A percentile compares a stretch with the other conserved stretches of the same genome.
Conservation (phyloP, 2,113 vertebrate genomes). For the Pampusana beccarii region DNA sequence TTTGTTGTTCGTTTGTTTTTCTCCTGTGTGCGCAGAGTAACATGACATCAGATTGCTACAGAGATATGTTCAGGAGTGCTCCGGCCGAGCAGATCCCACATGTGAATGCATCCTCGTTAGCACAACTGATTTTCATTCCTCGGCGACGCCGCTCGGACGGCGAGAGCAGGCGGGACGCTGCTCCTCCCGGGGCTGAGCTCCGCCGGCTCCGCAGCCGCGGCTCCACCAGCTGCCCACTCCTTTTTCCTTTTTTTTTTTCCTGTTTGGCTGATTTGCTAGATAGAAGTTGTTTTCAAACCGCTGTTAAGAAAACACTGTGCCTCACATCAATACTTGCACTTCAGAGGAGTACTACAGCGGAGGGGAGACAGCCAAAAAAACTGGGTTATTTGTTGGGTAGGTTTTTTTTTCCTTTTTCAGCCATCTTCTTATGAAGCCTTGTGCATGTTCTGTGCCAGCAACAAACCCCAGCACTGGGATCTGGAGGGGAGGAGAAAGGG, state of each 20-base stretch:
- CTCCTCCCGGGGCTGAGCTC: not conserved
- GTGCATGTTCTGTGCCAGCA: conserved; percentile 26
- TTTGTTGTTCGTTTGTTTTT: not conserved
- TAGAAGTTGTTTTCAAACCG: conserved; percentile 21
- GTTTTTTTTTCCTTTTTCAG: conserved; percentile 2
- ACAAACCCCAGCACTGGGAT: conserved; percentile 23
- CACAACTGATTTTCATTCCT: not conserved
- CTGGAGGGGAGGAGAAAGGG: conserved; percentile 13
- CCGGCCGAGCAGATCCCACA: not conserved
- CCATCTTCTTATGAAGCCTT: conserved; percentile 13
- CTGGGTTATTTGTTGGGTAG: not conserved
- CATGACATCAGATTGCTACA: not conserved
- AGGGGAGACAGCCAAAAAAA: conserved; percentile 37
- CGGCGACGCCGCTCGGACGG: not conserved
- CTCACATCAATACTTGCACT: conserved; percentile 10
- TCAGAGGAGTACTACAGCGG: not conserved
- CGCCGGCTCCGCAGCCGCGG: not conserved
- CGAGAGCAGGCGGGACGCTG: not conserved
- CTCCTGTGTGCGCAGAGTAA: not conserved
- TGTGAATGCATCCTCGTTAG: not conserved
- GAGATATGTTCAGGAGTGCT: conserved; percentile 21
- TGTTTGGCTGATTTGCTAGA: conserved; percentile 44
- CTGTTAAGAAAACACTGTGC: conserved; percentile 28
- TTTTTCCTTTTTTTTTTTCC: not conserved
- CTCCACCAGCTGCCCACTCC: not conserved